A percentile compares a stretch with the other conserved stretches of the same genome.
Conservation (phyloP, 2,888 invertebrate species). For the Hirtodrosophila trivittata region DNA sequence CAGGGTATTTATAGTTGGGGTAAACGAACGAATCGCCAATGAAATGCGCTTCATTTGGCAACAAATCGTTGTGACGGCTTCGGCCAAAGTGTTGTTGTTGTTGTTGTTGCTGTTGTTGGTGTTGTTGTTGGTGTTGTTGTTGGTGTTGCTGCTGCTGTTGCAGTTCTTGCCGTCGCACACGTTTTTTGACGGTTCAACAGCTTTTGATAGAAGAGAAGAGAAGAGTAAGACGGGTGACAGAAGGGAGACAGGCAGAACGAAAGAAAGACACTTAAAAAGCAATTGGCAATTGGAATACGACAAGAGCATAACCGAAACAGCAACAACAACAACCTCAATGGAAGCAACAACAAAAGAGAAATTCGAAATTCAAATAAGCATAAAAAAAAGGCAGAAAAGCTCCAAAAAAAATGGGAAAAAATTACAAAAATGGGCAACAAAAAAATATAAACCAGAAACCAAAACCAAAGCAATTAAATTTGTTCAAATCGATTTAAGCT, state of each 20-base stretch:
- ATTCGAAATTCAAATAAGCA: constrained; percentile 23
- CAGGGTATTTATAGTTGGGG: background rate
- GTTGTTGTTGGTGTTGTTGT: constrained; percentile 27
- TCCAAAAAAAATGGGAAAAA: constrained; percentile 5
- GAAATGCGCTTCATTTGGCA: constrained; percentile 73
- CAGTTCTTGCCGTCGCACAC: constrained; percentile 29
- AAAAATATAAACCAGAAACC: constrained; percentile 17
- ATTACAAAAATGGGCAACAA: constrained; percentile 26
- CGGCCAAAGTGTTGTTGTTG: constrained; percentile 43
- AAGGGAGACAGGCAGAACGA: background rate
- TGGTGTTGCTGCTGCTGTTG: constrained; percentile 26
- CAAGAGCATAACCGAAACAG: too few relatives aligned
- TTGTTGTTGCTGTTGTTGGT: constrained; percentile 20
- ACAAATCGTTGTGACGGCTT: constrained; percentile 73
- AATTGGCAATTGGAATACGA: constrained; percentile 67
- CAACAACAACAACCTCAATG: background rate
- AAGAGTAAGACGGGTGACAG: background rate
- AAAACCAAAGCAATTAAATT: constrained; percentile 77
- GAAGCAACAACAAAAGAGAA: constrained; percentile 14
- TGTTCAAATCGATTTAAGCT: constrained; percentile 77
- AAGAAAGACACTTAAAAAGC: constrained; percentile 69
- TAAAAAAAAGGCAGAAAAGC: constrained; percentile 2
- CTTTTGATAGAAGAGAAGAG: constrained; percentile 48
- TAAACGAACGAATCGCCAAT: constrained; percentile 29
- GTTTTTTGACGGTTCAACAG: constrained; percentile 67